Conservation (phyloP, 2,113 vertebrate species). For the Aleadryas rufinucha region DNA sequence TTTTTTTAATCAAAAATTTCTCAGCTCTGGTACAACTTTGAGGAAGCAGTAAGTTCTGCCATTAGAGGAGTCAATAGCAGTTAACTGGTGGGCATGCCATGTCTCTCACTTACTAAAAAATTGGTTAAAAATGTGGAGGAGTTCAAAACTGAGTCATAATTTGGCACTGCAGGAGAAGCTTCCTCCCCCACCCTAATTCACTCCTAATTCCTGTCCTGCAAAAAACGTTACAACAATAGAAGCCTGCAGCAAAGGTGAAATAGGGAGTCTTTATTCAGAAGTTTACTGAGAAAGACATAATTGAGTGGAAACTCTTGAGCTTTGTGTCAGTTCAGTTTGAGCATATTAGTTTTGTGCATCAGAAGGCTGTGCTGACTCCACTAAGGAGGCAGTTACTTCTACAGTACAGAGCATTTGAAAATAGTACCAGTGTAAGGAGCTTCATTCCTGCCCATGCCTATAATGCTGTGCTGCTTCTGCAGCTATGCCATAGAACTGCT, state of each 20-base stretch:
- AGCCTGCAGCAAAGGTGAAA: neutral
- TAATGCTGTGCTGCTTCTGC: neutral
- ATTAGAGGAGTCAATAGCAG: neutral
- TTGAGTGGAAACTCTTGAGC: neutral
- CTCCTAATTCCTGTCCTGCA: neutral
- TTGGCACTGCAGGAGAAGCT: neutral
- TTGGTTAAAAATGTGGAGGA: slow-evolving; percentile 17
- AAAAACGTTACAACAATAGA: neutral
- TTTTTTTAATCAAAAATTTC: neutral
- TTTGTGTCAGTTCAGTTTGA: neutral
- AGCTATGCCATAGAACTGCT: neutral
- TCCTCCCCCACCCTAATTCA: slow-evolving; percentile 12
- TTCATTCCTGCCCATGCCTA: neutral
- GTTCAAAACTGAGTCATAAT: slow-evolving; percentile 36
- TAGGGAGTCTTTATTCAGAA: neutral
- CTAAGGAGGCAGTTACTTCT: neutral
- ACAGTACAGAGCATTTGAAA: neutral
- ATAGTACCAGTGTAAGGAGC: neutral
- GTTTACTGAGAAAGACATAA: neutral
- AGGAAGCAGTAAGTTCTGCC: neutral
- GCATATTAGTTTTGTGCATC: neutral
- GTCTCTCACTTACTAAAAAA: slow-evolving; percentile 23
- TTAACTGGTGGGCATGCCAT: neutral
- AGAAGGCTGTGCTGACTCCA: neutral
- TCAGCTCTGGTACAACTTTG: neutral